Conservation (phyloP, 2,113 vertebrate species). For the Naja naja region DNA sequence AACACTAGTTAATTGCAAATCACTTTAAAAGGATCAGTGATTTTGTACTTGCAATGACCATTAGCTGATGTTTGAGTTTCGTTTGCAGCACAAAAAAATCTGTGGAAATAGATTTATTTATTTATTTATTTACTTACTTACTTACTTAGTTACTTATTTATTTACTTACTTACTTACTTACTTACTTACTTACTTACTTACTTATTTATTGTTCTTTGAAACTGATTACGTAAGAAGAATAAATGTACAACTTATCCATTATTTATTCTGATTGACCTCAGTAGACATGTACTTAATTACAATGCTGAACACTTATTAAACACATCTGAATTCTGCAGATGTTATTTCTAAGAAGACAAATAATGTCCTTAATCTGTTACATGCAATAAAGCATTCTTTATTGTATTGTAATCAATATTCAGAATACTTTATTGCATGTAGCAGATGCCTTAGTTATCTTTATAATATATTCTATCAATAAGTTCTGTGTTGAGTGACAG, state of each 20-base stretch:
- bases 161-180: background rate
- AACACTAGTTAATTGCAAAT: background rate
- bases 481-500: background rate
- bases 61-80: background rate
- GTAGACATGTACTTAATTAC: background rate
- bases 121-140: too few species aligned
- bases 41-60: background rate
- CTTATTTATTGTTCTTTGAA: background rate
- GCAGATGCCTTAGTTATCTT: background rate
- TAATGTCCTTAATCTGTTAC: background rate
- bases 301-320: background rate
- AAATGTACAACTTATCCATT: background rate
- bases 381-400: background rate
- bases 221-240: background rate
- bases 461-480: constrained; percentile 10
- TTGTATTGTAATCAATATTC: background rate
- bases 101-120: background rate
- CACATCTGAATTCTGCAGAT: background rate
- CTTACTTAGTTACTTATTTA: too few species aligned
- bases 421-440: background rate
- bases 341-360: background rate
- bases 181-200: too few species aligned
- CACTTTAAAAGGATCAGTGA: background rate
- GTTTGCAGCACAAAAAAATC: background rate
- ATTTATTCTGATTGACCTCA: background rate